Percentiles rank a stretch among this genome's conserved stretches.
Evolutionary conservation across 2,888 invertebrate genomes (phyloP).

Genomic region (Lycophotia porphyrea): DNA sequence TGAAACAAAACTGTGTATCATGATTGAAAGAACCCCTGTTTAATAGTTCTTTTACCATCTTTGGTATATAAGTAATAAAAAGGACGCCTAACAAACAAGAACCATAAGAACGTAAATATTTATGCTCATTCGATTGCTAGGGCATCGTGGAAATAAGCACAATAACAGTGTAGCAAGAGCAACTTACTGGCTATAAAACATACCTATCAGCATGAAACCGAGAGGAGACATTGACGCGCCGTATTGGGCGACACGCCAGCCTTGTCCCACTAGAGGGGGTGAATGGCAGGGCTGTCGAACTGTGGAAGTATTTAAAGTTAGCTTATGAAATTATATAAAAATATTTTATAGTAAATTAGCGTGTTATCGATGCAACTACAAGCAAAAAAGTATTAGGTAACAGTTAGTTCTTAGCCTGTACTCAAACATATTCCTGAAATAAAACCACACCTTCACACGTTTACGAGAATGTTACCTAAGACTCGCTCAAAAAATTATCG

Average conservation of each 20-base stretch:
- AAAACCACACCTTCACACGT: neutral
- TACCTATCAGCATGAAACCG: constrained; percentile 41
- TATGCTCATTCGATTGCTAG: constrained; percentile 21
- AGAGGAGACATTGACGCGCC: constrained; percentile 72
- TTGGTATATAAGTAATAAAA: neutral
- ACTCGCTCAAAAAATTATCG: neutral
- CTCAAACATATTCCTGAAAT: neutral
- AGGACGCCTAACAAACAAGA: neutral
- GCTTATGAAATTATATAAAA: neutral
- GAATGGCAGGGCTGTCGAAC: constrained; percentile 68
- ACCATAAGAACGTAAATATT: constrained; percentile 1
- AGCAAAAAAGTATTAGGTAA: neutral
- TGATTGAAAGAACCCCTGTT: neutral
- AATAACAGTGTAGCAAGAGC: constrained; percentile 20
- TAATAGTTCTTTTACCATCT: neutral
- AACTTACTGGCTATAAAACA: constrained; percentile 19
- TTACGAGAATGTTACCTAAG: neutral
- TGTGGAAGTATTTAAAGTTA: neutral
- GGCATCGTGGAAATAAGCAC: constrained; percentile 42
- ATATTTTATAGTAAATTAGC: neutral
- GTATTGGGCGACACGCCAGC: constrained; percentile 79
- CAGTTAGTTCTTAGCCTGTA: neutral
- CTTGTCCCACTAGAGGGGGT: constrained; percentile 77
- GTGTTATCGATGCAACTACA: neutral
- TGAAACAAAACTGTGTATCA: neutral